Percentiles rank a stretch among this genome's conserved stretches.
Conservation (phyloP, 2,113 vertebrate genomes). For the Salminus brasiliensis region DNA sequence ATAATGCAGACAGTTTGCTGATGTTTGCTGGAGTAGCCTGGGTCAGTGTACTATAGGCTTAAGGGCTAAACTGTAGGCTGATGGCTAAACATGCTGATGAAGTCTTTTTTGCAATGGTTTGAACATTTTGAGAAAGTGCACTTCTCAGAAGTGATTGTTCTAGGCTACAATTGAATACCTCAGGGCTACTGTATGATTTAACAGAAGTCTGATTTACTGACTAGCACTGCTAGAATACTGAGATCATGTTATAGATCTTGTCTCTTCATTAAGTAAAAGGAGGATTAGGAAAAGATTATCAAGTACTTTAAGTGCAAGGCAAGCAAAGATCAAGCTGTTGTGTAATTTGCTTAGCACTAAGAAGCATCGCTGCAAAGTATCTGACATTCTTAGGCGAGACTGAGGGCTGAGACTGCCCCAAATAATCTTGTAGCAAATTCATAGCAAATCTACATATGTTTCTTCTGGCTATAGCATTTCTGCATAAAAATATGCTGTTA, state of each 20-base stretch:
- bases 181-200: background rate
- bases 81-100: background rate
- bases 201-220: background rate
- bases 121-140: background rate
- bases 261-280: background rate
- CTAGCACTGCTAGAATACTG: background rate
- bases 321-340: background rate
- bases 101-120: background rate
- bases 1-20: no score
- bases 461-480: background rate
- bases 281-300: slow-evolving; percentile 7
- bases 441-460: background rate
- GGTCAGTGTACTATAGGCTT: background rate
- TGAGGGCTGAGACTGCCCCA: background rate
- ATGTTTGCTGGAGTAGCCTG: background rate
- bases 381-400: background rate
- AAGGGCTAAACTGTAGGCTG: background rate
- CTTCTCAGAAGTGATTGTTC: background rate
- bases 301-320: background rate
- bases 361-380: background rate
- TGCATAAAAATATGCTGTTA: background rate
- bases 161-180: background rate
- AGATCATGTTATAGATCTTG: background rate
- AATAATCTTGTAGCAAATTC: background rate
- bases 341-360: no score